Percentiles rank a stretch among this genome's conserved stretches.
These are phyloP conservation scores for Oncorhynchus tshawytscha DNA, from an alignment of 2,113 vertebrate genomes.

Conservation along the genomic window DNA sequence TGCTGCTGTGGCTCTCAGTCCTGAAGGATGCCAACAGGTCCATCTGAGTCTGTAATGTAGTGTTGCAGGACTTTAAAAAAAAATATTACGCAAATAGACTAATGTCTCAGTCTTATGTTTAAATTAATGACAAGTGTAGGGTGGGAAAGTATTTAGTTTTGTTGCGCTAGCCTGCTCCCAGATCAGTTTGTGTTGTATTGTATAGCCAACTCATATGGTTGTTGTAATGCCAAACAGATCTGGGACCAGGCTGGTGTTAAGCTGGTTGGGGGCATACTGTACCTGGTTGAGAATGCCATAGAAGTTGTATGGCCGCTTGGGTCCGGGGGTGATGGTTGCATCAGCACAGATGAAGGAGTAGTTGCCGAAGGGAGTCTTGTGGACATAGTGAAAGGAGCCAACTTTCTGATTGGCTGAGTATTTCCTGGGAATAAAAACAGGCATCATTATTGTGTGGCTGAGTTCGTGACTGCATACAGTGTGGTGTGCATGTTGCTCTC, in stretches of 20 bases:
- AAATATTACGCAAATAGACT: too few species aligned
- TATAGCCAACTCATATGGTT: too few species aligned
- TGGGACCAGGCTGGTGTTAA: neutral
- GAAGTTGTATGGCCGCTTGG: constrained; percentile 95
- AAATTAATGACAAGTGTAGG: too few species aligned
- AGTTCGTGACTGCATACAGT: too few species aligned
- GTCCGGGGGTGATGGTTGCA: constrained; percentile 88
- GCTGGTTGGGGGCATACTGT: constrained; percentile 15
- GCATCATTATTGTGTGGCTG: too few species aligned
- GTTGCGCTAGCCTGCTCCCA: too few species aligned
- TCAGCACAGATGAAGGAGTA: constrained; percentile 95
- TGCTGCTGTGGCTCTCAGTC: constrained; percentile 79
- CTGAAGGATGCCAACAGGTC: constrained; percentile 79
- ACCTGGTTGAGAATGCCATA: constrained; percentile 92
- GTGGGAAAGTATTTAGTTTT: too few species aligned
- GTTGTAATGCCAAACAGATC: too few species aligned
- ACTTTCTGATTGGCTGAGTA: constrained; percentile 88
- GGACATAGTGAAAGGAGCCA: constrained; percentile 91
- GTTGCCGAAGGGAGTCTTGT: constrained; percentile 89
- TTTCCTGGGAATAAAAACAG: constrained; percentile 75
- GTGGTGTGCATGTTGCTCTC: too few species aligned
- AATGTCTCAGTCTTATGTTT: too few species aligned
- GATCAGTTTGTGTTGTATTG: too few species aligned
- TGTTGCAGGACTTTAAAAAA: too few species aligned
- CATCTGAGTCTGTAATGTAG: constrained; percentile 79